Evolutionary conservation across 2,113 vertebrate genomes (phyloP).

Genomic region (Cygnus atratus): DNA sequence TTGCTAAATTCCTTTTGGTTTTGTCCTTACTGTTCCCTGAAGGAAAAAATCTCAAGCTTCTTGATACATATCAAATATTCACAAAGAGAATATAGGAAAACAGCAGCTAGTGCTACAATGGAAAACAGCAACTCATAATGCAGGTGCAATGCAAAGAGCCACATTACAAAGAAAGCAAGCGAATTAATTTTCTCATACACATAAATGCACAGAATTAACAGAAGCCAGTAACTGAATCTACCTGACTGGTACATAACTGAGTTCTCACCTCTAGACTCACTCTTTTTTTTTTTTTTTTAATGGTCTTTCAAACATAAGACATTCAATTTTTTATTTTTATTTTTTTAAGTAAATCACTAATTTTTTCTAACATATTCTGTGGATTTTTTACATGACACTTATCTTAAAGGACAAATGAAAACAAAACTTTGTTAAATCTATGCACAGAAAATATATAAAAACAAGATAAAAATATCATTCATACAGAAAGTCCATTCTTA

Average conservation of each 20-base stretch:
- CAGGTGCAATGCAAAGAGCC: neutral
- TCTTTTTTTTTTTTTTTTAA: neutral
- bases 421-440: neutral
- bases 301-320: neutral
- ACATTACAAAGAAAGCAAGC: neutral
- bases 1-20: neutral
- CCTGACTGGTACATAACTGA: rapidly evolving
- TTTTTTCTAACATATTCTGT: neutral
- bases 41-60: neutral
- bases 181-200: neutral
- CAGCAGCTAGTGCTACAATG: neutral
- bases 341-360: neutral
- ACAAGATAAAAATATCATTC: neutral
- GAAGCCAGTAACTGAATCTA: neutral
- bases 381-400: neutral
- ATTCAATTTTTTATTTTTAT: neutral
- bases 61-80: neutral
- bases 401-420: neutral
- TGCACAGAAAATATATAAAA: neutral
- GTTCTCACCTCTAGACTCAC: neutral
- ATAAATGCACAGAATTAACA: neutral
- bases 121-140: neutral
- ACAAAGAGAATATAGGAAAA: neutral
- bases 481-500: neutral
- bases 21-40: neutral